phyloP scores from a whole-genome alignment of 1,140 invertebrate genomes.

The Drosophila grimshawi region DNA sequence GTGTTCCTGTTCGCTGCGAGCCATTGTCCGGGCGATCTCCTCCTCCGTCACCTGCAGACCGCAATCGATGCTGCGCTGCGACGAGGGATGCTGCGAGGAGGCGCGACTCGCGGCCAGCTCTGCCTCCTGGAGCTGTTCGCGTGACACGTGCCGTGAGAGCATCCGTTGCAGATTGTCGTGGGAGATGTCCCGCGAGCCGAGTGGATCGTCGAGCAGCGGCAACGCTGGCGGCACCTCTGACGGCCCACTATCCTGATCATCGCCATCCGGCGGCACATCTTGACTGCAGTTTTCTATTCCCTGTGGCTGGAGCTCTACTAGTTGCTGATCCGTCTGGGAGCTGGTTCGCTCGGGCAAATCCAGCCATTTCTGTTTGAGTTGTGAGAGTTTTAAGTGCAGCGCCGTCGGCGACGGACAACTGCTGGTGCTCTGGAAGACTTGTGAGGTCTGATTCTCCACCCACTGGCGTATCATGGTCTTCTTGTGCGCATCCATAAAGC shows the following conservation, averaged over 20 bases:
- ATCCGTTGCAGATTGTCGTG: constrained; percentile 91
- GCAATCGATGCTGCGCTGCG: constrained; percentile 85
- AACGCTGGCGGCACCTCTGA: constrained; percentile 91
- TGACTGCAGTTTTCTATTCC: constrained; percentile 38
- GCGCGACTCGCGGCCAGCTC: constrained; percentile 61
- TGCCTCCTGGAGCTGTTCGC: constrained; percentile 85
- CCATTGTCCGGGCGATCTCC: constrained; percentile 95
- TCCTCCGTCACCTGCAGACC: constrained; percentile 94
- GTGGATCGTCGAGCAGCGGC: constrained; percentile 90
- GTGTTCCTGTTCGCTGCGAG: constrained; percentile 85
- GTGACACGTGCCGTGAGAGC: constrained; percentile 85
- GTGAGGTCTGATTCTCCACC: constrained; percentile 95
- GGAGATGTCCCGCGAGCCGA: constrained; percentile 91
- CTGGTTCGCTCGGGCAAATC: constrained; percentile 66
- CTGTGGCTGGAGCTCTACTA: constrained; percentile 28
- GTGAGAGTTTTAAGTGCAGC: constrained; percentile 74
- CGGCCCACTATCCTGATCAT: constrained; percentile 90
- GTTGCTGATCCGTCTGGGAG: constrained; percentile 45
- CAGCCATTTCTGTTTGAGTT: constrained; percentile 80
- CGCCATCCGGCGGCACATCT: constrained; percentile 82
- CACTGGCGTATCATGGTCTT: constrained; percentile 96
- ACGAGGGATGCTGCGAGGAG: constrained; percentile 84
- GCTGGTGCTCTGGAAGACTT: constrained; percentile 86
- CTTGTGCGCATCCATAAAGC: constrained; percentile 96
- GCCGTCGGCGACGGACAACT: constrained; percentile 65